Evolutionary conservation across 2,113 vertebrate genomes (phyloP).

Genomic region (Opisthocomus hoazin): DNA sequence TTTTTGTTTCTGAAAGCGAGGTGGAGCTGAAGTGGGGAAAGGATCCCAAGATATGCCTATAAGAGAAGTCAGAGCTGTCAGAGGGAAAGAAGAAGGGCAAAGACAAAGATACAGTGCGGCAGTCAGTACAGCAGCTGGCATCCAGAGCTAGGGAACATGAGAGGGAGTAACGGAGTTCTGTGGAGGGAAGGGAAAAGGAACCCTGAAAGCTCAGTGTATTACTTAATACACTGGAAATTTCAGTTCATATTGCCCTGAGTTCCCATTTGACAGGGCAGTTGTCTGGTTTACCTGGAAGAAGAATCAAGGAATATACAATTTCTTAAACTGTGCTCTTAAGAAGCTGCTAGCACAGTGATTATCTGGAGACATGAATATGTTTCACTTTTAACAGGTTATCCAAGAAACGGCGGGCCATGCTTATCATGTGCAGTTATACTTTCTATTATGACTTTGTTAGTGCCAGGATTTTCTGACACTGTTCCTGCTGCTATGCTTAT

Average conservation of each 20-base stretch:
- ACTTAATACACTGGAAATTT: not conserved
- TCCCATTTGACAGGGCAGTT: not conserved
- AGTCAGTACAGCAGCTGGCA: not conserved
- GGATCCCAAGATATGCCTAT: not conserved
- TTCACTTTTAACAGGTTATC: not conserved
- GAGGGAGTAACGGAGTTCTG: not conserved
- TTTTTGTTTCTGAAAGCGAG: not conserved
- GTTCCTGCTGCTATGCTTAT: not conserved
- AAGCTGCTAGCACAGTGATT: not conserved
- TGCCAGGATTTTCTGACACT: not conserved
- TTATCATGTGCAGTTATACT: not conserved
- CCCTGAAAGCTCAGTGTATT: not conserved
- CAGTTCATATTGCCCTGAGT: not conserved
- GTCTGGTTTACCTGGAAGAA: not conserved
- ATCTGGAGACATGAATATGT: not conserved
- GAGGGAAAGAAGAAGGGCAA: not conserved
- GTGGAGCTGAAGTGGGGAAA: not conserved
- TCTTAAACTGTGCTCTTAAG: not conserved
- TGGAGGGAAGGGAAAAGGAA: not conserved
- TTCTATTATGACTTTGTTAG: not conserved
- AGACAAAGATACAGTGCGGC: not conserved
- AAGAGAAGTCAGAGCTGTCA: not conserved
- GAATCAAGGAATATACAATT: not conserved
- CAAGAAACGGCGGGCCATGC: slow-evolving; percentile 13
- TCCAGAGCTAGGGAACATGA: not conserved